Conservation (phyloP, 2,888 invertebrate genomes). For the Chalcis sispes region DNA sequence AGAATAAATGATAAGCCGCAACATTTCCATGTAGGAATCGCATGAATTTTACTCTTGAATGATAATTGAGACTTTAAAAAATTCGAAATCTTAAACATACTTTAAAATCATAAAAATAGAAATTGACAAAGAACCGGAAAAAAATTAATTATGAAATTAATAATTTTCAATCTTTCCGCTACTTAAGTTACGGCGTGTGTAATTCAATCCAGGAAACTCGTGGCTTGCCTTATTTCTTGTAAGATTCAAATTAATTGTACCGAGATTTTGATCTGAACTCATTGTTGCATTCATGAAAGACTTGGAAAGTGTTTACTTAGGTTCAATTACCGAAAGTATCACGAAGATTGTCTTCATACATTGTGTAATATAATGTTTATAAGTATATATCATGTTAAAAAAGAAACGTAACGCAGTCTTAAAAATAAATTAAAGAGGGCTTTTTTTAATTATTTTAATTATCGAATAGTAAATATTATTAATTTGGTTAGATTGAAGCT, state of each 20-base stretch:
- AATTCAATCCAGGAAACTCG: conserved; percentile 17
- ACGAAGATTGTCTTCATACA: not conserved
- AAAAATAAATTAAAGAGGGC: too few relatives aligned
- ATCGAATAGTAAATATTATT: too few relatives aligned
- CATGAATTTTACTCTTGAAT: not conserved
- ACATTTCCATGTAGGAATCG: too few relatives aligned
- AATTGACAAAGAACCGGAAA: not conserved
- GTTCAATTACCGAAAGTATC: conserved; percentile 32
- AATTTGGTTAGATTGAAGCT: not conserved
- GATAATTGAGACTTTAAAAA: not conserved
- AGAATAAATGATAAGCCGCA: too few relatives aligned
- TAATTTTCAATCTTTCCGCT: conserved; percentile 26
- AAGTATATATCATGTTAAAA: too few relatives aligned
- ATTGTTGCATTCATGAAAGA: not conserved
- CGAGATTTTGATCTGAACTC: conserved; percentile 27
- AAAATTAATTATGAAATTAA: conserved; percentile 5
- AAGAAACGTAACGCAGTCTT: too few relatives aligned
- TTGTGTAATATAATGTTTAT: too few relatives aligned
- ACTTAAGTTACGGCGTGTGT: not conserved
- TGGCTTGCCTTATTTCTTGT: not conserved
- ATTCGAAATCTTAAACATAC: not conserved
- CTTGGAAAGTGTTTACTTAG: not conserved
- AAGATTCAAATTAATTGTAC: conserved; percentile 27
- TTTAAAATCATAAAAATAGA: not conserved
- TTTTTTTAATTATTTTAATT: too few relatives aligned